Evolutionary conservation across 2,113 vertebrate species (phyloP).

Genomic region (Ptilonorhynchus violaceus): DNA sequence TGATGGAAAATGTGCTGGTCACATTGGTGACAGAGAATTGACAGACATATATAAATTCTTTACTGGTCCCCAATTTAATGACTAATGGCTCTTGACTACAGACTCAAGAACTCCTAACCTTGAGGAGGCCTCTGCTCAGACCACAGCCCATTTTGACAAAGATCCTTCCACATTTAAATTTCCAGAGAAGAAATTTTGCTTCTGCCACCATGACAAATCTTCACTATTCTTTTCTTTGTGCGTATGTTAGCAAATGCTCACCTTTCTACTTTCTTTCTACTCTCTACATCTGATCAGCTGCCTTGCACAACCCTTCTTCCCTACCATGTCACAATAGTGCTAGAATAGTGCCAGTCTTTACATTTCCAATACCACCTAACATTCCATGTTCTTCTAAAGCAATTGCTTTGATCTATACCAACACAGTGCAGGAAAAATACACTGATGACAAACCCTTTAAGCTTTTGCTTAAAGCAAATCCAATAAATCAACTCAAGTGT

Average conservation of each 20-base stretch:
- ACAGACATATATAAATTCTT: not conserved
- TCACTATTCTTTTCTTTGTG: not conserved
- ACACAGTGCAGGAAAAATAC: not conserved
- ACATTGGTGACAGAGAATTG: not conserved
- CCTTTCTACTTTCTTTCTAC: not conserved
- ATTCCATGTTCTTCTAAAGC: not conserved
- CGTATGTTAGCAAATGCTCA: not conserved
- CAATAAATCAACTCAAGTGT: not conserved
- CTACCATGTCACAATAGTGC: accelerated
- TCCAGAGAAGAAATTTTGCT: not conserved
- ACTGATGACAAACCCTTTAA: not conserved
- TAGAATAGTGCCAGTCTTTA: not conserved
- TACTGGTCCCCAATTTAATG: not conserved
- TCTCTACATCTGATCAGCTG: not conserved
- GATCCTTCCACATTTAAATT: not conserved
- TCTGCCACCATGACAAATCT: not conserved
- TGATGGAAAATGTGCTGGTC: not conserved
- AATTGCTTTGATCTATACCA: not conserved
- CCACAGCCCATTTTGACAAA: not conserved
- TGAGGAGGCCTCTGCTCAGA: not conserved
- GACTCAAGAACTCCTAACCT: not conserved
- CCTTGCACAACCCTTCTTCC: not conserved
- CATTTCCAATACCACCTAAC: not conserved
- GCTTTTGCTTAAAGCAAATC: too few species aligned
- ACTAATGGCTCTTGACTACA: not conserved